Base-by-base conservation (phyloP, 2,888 invertebrate genomes). In the Brenthis ino region DNA sequence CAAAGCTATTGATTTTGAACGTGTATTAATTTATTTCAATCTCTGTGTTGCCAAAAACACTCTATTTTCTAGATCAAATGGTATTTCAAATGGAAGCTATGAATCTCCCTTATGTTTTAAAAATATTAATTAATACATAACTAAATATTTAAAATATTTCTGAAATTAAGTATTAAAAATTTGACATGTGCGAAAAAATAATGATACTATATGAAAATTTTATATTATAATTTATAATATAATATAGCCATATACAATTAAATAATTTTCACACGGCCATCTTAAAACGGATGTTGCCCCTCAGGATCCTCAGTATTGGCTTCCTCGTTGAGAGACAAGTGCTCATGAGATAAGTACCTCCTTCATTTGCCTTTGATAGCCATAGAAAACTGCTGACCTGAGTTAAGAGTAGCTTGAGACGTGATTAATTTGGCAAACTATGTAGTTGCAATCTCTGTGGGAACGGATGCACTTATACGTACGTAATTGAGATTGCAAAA, bases 391-490 rank as follows among this genome's bases (percentile, higher is more conserved):
- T 57, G 77, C 76, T 77, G 76, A 77, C 76, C 76, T 82, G 79
- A 83, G 82, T 81, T 79, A 80, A 85, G 82, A 79, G 80, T 70
- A 64, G 64, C 67, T 79, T 80, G 75, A 81, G 80, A 89, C 89
- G 90, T 89, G 89, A 88, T 85, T 69, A 82, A 83, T 84, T 86
- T 82, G 79, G 83, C 82, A 80, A 77, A 80, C 74, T 79, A 20
- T 20, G 20, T 20, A 78, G 72, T 76, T 71, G 71, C 77, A 77
- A 68, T 76, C 68, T 72, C 71, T 82, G 80, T 89, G 89, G 81
- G 91, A 92, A 89, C 85, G 91, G 91, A 91, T 61, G 60, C 60
- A 54, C 66, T 67, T 37, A 33, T 24, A 33, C 48, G 8, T 54
- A 67, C 47, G 55, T 37, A 56, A 64, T 55, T 57, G 24, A 64